Evolutionary conservation across 2,888 invertebrate species (phyloP).

Genomic region (Drosophila meridionalis): DNA sequence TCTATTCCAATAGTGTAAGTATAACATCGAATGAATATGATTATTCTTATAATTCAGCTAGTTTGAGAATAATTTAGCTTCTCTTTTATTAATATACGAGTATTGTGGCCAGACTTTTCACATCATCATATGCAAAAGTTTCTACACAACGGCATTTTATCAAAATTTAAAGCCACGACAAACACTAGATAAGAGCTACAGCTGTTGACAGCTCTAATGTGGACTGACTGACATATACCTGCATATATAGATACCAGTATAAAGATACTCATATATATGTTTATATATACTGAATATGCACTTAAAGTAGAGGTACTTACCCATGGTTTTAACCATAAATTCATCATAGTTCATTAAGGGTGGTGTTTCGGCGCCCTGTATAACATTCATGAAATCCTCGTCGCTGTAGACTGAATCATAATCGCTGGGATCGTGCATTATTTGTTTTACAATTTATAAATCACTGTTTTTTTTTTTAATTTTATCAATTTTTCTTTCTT

Average conservation of each 20-base stretch:
- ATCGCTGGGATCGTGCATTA: slow-evolving; percentile 74
- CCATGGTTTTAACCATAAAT: slow-evolving; percentile 67
- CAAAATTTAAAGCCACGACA: slow-evolving; percentile 64
- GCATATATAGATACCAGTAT: background rate
- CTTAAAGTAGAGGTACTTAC: slow-evolving; percentile 44
- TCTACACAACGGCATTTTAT: slow-evolving; percentile 55
- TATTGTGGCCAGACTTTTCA: slow-evolving; percentile 3
- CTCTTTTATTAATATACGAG: background rate
- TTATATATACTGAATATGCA: slow-evolving; percentile 1
- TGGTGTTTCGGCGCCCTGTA: slow-evolving; percentile 60
- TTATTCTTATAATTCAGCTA: background rate
- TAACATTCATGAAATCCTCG: slow-evolving; percentile 55
- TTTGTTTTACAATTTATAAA: background rate
- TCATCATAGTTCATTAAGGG: slow-evolving; percentile 70
- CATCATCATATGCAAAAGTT: slow-evolving; percentile 42
- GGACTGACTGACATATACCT: slow-evolving; percentile 6
- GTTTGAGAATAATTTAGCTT: background rate
- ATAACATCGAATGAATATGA: too few species aligned
- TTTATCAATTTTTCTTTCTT: background rate
- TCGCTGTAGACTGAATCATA: slow-evolving; percentile 73
- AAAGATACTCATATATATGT: background rate
- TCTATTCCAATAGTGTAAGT: background rate
- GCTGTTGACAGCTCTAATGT: slow-evolving; percentile 44
- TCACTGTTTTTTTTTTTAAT: slow-evolving; percentile 18
- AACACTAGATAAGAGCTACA: slow-evolving; percentile 70